phyloP scores from a whole-genome alignment of 2,797 vertebrate genomes.

The Manis crassicaudata region DNA sequence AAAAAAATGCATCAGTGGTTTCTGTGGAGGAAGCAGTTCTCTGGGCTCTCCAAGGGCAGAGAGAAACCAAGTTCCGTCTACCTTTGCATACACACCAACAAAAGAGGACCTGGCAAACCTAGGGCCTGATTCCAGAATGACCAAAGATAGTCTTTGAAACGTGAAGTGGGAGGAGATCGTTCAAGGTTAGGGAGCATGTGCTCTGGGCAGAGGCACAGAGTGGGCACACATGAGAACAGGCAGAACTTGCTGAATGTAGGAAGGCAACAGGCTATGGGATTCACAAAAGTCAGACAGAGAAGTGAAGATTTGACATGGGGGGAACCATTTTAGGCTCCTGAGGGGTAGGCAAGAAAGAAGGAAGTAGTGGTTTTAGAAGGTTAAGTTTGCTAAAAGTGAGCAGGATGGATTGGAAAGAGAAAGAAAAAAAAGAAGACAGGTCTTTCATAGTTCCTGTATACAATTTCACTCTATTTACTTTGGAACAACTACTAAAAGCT shows the following conservation, averaged over 20 bases:
- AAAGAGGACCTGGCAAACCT: neutral
- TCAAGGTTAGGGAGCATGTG: too few relatives aligned
- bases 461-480: neutral
- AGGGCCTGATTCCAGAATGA: neutral
- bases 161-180: neutral
- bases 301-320: neutral
- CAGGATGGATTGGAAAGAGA: neutral
- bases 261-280: rapidly evolving
- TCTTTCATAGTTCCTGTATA: neutral
- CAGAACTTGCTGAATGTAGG: neutral
- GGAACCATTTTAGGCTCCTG: neutral
- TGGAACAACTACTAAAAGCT: neutral
- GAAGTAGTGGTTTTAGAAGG: neutral
- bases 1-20: neutral
- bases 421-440: neutral
- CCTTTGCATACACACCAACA: neutral
- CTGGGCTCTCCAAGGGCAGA: neutral
- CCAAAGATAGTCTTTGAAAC: neutral
- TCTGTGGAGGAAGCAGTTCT: neutral
- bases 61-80: neutral
- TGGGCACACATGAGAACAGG: neutral
- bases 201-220: neutral
- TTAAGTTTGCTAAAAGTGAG: neutral
- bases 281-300: neutral
- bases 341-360: neutral